Percentiles rank a stretch among this genome's conserved stretches.
phyloP scores from a whole-genome alignment of 2,888 invertebrate genomes.

The Cephus pulcher region DNA sequence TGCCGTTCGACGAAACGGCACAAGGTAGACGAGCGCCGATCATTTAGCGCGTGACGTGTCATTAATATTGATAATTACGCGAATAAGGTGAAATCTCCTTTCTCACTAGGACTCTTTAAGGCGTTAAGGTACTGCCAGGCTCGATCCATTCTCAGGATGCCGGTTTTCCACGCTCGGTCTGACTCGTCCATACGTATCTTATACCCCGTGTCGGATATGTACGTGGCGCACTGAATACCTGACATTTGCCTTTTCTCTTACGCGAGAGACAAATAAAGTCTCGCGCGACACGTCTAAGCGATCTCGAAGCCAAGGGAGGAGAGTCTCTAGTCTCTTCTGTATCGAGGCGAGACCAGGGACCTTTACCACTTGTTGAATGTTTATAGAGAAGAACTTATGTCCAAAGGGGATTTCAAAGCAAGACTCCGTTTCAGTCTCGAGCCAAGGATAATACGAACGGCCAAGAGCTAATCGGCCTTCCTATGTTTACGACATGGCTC shows the following conservation, averaged over 20 bases:
- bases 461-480: not conserved
- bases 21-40: not conserved
- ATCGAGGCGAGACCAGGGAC: slow-evolving; percentile 25
- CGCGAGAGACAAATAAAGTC: not conserved
- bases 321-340: not conserved
- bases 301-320: not conserved
- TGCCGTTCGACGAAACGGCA: not conserved
- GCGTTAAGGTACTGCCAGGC: not conserved
- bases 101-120: not conserved
- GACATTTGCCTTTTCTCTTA: not conserved
- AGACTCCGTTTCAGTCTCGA: not conserved
- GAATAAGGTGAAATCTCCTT: not conserved
- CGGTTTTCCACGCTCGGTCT: not conserved
- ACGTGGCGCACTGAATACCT: not conserved
- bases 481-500: not conserved
- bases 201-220: not conserved
- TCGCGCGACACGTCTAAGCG: not conserved
- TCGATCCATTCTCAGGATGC: not conserved
- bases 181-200: not conserved
- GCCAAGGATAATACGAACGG: not conserved
- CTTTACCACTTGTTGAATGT: slow-evolving; percentile 45
- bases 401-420: slow-evolving; percentile 15
- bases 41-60: not conserved
- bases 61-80: not conserved
- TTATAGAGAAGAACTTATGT: slow-evolving; percentile 39